Percentiles rank a stretch among this genome's conserved stretches.
Evolutionary conservation across 2,888 invertebrate genomes (phyloP).

Genomic region (Beris chalybata): DNA sequence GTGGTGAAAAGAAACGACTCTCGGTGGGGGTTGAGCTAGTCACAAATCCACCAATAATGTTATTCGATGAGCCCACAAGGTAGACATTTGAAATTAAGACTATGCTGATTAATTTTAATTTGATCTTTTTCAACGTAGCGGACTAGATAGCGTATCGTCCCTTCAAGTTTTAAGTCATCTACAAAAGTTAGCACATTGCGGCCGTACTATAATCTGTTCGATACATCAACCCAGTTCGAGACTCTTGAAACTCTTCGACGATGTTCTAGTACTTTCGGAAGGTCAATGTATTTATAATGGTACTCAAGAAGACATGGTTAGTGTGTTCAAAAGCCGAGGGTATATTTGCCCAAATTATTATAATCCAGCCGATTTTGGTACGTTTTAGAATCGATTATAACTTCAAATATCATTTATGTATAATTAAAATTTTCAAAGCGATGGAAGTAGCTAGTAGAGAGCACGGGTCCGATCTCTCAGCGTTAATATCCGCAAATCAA

Average conservation of each 20-base stretch:
- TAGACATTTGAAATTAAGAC: constrained; percentile 48
- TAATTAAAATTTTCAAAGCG: constrained; percentile 42
- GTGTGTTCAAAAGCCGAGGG: constrained; percentile 68
- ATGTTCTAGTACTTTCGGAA: constrained; percentile 76
- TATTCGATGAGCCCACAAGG: constrained; percentile 94
- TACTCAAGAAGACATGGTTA: constrained; percentile 69
- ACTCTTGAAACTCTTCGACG: constrained; percentile 83
- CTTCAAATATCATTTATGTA: neutral
- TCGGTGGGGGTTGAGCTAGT: constrained; percentile 88
- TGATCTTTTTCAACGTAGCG: constrained; percentile 59
- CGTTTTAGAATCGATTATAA: constrained; percentile 40
- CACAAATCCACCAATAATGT: constrained; percentile 90
- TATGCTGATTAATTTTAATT: neutral
- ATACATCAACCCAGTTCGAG: constrained; percentile 90
- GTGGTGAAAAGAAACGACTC: constrained; percentile 86
- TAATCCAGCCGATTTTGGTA: constrained; percentile 87
- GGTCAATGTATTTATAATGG: constrained; percentile 81
- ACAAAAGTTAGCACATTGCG: constrained; percentile 75
- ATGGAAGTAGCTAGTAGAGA: constrained; percentile 66
- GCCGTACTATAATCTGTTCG: constrained; percentile 82
- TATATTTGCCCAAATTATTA: constrained; percentile 83
- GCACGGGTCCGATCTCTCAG: constrained; percentile 56
- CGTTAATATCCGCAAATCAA: constrained; percentile 26
- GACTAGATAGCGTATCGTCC: constrained; percentile 77
- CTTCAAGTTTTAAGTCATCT: constrained; percentile 78